Evolutionary conservation across 64 coral and sea anemone species (phyloP), one percentile per base, ranked within the genome.

Genomic region (Catalaphyllia jardinei): DNA sequence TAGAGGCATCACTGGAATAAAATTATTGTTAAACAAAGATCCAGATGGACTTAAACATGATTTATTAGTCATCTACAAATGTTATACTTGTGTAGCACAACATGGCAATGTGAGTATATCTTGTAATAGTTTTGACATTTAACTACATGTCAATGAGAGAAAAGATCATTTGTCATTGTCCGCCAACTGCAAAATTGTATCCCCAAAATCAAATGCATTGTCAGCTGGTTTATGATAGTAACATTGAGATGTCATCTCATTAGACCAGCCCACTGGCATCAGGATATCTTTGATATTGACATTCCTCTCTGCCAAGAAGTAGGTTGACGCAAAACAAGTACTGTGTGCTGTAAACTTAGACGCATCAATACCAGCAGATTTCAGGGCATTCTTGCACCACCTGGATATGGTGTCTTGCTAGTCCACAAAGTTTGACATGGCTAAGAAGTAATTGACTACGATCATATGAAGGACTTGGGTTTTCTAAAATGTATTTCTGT

Each of bases 371-470:
- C 77, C 62, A 71, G 77, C 65, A 67, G 62, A 17, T 13, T 54
- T 54, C 13, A 54, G 13, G 52, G 7, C 52, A 54, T 54, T 54
- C 52, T 54, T 54, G 52, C 61, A 42, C 77, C 78, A 90, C 77
- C 38, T 28, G 55, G 77, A 82, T 55, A 82, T 90, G 78, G 88
- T 90, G 67, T 90, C 88, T 31, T 15, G 71, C 88, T 81, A 77
- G 38, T 46, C 57, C 55, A 73, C 82, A 22, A 82, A 63, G 87
- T 57, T 89, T 73, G n/a, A 69, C 75, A 89, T 89, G 75, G 52
- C 87, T 77, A 38, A 89, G 75, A 62, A 77, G 75, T 52, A 65
- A n/a, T 24, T 89, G 78, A 28, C 52, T 76, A 77, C 30, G 80
- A 39, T 62, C 62, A 27, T 60, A 28, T 63, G 50, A 55, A 33